A percentile compares a stretch with the other conserved stretches of the same genome.
Evolutionary conservation across 2,113 vertebrate species (phyloP).

Genomic region (Chlorodrepanis virens): DNA sequence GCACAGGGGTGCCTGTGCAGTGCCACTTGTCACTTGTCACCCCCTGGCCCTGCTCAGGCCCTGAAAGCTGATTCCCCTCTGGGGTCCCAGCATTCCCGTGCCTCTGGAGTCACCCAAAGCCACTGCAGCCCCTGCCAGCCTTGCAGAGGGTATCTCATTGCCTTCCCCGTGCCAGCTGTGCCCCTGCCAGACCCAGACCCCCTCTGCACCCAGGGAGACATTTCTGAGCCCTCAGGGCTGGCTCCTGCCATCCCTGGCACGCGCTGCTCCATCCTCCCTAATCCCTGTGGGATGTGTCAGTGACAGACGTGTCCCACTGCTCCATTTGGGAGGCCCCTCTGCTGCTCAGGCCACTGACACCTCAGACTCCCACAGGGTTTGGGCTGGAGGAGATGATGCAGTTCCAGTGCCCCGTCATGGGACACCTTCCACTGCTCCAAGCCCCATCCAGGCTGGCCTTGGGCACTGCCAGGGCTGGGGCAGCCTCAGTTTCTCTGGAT

Average conservation of each 20-base stretch:
- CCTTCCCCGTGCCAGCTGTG: background rate
- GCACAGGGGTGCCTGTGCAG: background rate
- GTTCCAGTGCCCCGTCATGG: background rate
- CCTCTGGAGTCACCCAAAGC: background rate
- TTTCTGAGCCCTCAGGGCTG: fast-evolving
- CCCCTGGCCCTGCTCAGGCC: fast-evolving
- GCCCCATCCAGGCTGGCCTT: background rate
- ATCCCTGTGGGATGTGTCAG: background rate
- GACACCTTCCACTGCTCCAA: background rate
- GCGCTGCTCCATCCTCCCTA: fast-evolving
- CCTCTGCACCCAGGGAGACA: background rate
- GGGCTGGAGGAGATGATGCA: background rate
- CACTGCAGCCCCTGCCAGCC: background rate
- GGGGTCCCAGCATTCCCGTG: background rate
- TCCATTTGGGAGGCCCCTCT: background rate
- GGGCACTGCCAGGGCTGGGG: background rate
- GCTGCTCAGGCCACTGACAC: background rate
- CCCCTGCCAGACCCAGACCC: background rate
- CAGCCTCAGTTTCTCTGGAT: background rate
- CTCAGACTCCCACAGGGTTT: background rate
- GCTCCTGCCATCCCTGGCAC: background rate
- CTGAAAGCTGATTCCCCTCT: background rate
- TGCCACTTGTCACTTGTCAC: background rate
- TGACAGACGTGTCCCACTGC: background rate
- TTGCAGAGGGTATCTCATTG: background rate